Evolutionary conservation across 2,888 invertebrate species (phyloP), one percentile per base, ranked within the genome.

Genomic region (Ctenicera cuprea): DNA sequence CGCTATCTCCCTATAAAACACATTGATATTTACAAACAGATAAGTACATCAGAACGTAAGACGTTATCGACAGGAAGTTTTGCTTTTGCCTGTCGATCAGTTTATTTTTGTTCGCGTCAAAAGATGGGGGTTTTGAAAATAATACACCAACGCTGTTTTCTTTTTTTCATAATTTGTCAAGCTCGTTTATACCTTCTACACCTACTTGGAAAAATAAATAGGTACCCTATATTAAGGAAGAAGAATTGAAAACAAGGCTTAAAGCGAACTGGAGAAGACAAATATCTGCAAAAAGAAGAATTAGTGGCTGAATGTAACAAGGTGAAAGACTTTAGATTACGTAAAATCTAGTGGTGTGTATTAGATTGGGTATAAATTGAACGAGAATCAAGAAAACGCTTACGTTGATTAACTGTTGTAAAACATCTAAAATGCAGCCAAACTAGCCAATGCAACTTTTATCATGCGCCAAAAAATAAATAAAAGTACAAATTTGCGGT

Each of bases 1-100:
- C 67, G 76, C 52, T 48, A 80, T 78, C 54, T 80, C 80, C 68
- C 81, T 82, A 77, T 33, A 77, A 79, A 73, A 63, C 57, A 67
- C 50, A 72, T 71, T 66, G 45, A 62, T 62, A 45, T 61, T 68
- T 68, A 37, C 50, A 43, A 54, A 48, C 41, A 57, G 45, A 45
- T 59, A 68, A 68, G 43, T 45, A 62, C 45, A 62, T 62, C 41
- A 62, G 30, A 62, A 61, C 22, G 62, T 45, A 45, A 45, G 62
- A 62, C 62, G 45, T 30, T 45, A 62, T 62, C 62, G 62, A 62
- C 62, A 45, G 38, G 52, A 22, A 30, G 22, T 22, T 22, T 22
- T 30, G 16, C 33, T 59, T 54, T 54, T 18, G 16, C 59, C 12
- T 38, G 38, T 38, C 38, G 14, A 18, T 38, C 59, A 38, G n/a